Evolutionary conservation across 35 echinoderm and acorn worm species (phyloP).

Genomic region (Holothuria glaberrima): DNA sequence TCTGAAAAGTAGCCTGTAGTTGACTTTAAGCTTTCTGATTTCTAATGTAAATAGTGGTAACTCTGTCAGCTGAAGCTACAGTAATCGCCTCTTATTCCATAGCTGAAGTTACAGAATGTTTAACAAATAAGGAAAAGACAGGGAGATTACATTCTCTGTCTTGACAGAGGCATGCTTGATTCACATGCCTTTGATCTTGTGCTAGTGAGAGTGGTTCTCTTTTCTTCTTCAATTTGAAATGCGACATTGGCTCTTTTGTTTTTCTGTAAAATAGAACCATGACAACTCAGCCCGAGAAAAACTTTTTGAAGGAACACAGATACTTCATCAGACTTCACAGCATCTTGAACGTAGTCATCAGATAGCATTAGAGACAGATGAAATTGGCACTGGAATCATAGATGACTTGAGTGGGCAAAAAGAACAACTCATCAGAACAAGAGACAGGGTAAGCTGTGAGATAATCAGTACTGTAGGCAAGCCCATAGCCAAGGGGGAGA

Average conservation of each 20-base stretch:
- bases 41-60: no score
- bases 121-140: no score
- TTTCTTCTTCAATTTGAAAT: neutral
- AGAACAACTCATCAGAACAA: constrained; percentile 88
- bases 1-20: no score
- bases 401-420: constrained; percentile 91
- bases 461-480: neutral
- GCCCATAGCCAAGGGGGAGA: no score
- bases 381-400: constrained; percentile 84
- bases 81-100: no score
- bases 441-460: constrained; percentile 70
- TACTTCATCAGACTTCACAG: constrained; percentile 70
- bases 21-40: no score
- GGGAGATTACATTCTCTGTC: no score
- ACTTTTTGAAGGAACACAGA: constrained; percentile 76
- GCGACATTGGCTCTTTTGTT: neutral
- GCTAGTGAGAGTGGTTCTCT: no score
- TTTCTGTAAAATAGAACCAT: constrained; percentile 55
- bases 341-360: constrained; percentile 79
- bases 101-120: no score
- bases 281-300: constrained; percentile 51
- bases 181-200: no score
- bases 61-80: no score
- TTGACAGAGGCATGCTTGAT: no score
- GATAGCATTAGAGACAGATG: constrained; percentile 89